Percentiles rank a stretch among this genome's conserved stretches.
Evolutionary conservation across 2,888 invertebrate species (phyloP).

Genomic region (Drosophila affinis): DNA sequence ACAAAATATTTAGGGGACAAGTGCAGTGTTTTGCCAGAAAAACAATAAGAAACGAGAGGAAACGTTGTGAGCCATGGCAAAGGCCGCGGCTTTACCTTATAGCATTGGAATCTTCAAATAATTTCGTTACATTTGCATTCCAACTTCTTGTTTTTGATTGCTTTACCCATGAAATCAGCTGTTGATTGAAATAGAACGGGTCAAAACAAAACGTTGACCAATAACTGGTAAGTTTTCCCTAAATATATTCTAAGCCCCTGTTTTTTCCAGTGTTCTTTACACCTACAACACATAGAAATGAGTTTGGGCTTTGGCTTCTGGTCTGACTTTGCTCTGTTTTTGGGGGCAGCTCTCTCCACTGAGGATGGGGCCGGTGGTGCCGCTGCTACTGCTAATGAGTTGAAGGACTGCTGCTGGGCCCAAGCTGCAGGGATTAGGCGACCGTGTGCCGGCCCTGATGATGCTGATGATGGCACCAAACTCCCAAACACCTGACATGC

Average conservation of each 20-base stretch:
- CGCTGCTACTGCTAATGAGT: slow-evolving; percentile 65
- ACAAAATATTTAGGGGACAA: background rate
- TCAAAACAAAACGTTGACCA: no score
- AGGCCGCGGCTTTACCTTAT: no score
- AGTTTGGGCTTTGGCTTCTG: slow-evolving; percentile 53
- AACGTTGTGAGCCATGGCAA: no score
- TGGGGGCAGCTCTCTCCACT: slow-evolving; percentile 32
- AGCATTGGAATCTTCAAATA: no score
- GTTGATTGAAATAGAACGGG: no score
- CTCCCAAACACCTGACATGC: slow-evolving; percentile 28
- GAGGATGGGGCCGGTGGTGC: slow-evolving; percentile 19
- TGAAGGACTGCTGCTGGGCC: slow-evolving; percentile 49
- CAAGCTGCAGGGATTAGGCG: slow-evolving; percentile 58
- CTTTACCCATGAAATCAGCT: no score
- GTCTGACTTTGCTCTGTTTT: slow-evolving; percentile 40
- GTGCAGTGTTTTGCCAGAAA: no score
- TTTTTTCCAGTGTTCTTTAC: background rate
- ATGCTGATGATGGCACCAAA: slow-evolving; percentile 8
- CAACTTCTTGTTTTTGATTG: no score
- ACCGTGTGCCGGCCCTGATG: slow-evolving; percentile 1
- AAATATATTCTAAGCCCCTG: no score
- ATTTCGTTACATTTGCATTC: no score
- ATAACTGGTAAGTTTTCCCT: no score
- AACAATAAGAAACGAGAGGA: no score
- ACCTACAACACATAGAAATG: slow-evolving; percentile 22